Percentiles rank a stretch among this genome's conserved stretches.
These are phyloP conservation scores for Syrrhaptes paradoxus DNA, from an alignment of 2,113 vertebrate genomes.

Conservation along the genomic window DNA sequence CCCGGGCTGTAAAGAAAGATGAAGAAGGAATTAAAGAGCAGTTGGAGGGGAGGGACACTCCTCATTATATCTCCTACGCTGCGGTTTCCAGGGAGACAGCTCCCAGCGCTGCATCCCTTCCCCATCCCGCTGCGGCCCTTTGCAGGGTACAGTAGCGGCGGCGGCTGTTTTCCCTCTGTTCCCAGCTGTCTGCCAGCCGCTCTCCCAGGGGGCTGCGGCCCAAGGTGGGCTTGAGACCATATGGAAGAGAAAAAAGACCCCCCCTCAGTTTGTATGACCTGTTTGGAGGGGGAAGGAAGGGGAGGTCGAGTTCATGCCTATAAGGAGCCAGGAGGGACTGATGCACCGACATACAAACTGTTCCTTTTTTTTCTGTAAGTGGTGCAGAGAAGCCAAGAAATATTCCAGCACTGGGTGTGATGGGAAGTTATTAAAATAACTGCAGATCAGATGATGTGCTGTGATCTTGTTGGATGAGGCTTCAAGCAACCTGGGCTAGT, in stretches of 20 bases:
- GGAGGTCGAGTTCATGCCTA: not conserved
- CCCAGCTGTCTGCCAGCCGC: constrained; percentile 85
- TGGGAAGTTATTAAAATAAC: not conserved
- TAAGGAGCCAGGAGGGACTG: not conserved
- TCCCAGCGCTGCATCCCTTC: constrained; percentile 29
- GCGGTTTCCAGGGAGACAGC: constrained; percentile 74
- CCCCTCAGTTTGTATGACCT: not conserved
- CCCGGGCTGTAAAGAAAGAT: not conserved
- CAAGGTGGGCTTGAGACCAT: constrained; percentile 73
- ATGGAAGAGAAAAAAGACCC: constrained; percentile 75
- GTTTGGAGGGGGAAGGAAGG: not conserved
- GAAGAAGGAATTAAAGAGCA: constrained; percentile 1
- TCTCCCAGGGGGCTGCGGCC: constrained; percentile 62
- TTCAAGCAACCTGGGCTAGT: too few species aligned
- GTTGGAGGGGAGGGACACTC: not conserved
- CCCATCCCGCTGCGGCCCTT: constrained; percentile 44
- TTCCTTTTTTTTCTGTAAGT: not conserved
- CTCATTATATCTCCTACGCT: constrained; percentile 23
- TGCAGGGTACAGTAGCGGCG: constrained; percentile 50
- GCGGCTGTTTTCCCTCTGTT: constrained; percentile 68
- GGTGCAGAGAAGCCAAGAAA: rapidly evolving
- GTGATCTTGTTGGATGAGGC: not conserved
- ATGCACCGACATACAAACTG: rapidly evolving
- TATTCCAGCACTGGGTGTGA: not conserved
- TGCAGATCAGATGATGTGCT: rapidly evolving